A percentile compares a stretch with the other conserved stretches of the same genome.
Conservation (phyloP, 2,113 vertebrate genomes). For the Naja naja region DNA sequence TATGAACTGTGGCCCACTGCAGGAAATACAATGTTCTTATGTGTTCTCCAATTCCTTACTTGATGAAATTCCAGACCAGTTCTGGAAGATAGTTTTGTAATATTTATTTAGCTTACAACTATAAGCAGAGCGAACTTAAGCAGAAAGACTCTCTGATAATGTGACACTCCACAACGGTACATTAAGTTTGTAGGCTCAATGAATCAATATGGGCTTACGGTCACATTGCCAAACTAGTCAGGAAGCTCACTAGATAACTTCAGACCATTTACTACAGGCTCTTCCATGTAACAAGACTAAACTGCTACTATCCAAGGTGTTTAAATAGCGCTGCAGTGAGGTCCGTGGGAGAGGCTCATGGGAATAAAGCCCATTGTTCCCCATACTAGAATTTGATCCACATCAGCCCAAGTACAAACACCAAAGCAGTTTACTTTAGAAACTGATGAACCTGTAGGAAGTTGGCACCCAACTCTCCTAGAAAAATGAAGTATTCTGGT, state of each 20-base stretch:
- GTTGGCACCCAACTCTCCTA: too few relatives aligned
- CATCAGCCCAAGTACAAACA: neutral
- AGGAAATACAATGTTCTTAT: neutral
- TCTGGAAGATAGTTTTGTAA: neutral
- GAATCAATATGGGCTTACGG: neutral
- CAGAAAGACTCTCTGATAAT: neutral
- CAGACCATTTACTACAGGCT: neutral
- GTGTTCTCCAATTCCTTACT: neutral
- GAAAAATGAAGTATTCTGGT: too few relatives aligned
- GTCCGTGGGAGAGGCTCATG: neutral
- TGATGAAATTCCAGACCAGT: neutral
- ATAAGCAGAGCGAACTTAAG: neutral
- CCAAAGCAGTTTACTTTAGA: neutral
- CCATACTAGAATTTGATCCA: neutral
- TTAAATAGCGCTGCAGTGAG: neutral
- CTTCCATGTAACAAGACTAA: neutral
- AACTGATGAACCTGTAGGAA: neutral
- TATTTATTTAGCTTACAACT: neutral
- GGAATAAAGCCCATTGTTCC: neutral
- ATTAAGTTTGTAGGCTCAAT: neutral
- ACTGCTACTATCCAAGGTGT: neutral
- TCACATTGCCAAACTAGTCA: neutral
- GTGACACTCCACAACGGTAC: neutral
- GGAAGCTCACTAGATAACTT: neutral
- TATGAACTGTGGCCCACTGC: neutral